Evolutionary conservation across 2,797 vertebrate species (phyloP).

Genomic region (Atherinosoma microstoma): DNA sequence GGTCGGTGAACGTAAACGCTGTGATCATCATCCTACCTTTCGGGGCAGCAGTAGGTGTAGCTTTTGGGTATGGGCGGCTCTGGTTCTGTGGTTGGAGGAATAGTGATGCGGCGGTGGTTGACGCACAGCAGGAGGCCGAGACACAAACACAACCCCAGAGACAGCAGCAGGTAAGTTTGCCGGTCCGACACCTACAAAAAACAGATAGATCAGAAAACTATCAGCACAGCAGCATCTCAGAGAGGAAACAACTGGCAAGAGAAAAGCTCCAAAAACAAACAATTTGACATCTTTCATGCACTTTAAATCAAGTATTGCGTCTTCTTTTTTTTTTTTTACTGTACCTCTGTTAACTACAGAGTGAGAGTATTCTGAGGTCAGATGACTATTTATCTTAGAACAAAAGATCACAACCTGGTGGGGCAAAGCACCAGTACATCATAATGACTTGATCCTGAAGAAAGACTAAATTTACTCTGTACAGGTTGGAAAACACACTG

Average conservation of each 20-base stretch:
- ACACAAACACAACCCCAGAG: slow-evolving; percentile 87
- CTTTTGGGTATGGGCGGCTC: slow-evolving; percentile 82
- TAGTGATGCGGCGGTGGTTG: slow-evolving; percentile 83
- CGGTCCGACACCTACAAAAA: slow-evolving; percentile 89
- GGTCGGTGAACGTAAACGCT: not conserved
- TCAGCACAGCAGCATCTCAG: not conserved
- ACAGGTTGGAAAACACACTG: not conserved
- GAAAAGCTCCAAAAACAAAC: not conserved
- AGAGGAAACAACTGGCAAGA: not conserved
- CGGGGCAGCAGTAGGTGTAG: slow-evolving; percentile 89
- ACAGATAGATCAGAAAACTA: not conserved
- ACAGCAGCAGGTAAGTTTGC: slow-evolving; percentile 91
- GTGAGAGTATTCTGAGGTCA: not conserved
- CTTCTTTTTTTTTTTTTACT: not conserved
- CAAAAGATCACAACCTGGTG: not conserved
- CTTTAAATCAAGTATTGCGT: no score
- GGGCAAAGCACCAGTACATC: not conserved
- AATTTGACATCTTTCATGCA: not conserved
- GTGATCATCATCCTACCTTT: slow-evolving; percentile 82
- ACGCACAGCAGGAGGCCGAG: slow-evolving; percentile 88
- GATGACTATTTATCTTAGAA: not conserved
- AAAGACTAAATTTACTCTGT: slow-evolving; percentile 21
- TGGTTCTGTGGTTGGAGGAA: slow-evolving; percentile 75
- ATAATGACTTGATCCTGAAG: slow-evolving; percentile 10
- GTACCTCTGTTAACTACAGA: not conserved